Conservation (phyloP, 2,797 vertebrate species). For the Mallotus villosus region DNA sequence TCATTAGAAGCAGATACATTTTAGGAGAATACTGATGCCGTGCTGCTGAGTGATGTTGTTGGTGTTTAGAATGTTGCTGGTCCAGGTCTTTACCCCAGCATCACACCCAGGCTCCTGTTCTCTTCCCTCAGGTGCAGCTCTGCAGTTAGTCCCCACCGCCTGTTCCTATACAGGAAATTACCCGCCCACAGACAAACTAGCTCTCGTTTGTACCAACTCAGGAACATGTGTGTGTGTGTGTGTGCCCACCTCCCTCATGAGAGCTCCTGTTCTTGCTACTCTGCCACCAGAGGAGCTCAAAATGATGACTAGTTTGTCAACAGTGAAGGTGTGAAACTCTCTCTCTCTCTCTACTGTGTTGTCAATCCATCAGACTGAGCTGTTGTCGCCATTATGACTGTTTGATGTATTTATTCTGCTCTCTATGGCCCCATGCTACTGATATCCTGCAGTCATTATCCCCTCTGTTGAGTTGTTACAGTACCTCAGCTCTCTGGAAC, state of each 20-base stretch:
- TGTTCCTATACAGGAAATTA: constrained; percentile 14
- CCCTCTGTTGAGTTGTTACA: background rate
- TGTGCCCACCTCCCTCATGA: background rate
- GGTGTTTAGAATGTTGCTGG: background rate
- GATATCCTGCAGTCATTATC: background rate
- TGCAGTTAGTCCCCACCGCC: background rate
- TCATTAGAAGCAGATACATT: background rate
- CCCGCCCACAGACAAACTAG: constrained; percentile 12
- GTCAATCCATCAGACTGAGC: background rate
- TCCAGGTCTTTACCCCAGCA: background rate
- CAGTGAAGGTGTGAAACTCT: too few relatives aligned
- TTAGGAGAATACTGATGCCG: background rate
- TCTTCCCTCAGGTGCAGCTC: constrained; percentile 11
- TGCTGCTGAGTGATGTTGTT: background rate
- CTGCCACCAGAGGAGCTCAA: background rate
- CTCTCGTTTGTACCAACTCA: background rate
- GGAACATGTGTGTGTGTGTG: background rate
- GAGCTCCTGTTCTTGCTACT: background rate
- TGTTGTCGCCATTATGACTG: background rate
- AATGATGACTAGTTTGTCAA: too few relatives aligned
- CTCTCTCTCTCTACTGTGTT: background rate
- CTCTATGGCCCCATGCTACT: background rate
- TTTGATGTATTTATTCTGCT: background rate
- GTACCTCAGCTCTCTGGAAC: background rate
- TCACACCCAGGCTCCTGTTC: background rate